Conservation (phyloP, 2,888 invertebrate genomes). For the Pantelozetes paolii region DNA sequence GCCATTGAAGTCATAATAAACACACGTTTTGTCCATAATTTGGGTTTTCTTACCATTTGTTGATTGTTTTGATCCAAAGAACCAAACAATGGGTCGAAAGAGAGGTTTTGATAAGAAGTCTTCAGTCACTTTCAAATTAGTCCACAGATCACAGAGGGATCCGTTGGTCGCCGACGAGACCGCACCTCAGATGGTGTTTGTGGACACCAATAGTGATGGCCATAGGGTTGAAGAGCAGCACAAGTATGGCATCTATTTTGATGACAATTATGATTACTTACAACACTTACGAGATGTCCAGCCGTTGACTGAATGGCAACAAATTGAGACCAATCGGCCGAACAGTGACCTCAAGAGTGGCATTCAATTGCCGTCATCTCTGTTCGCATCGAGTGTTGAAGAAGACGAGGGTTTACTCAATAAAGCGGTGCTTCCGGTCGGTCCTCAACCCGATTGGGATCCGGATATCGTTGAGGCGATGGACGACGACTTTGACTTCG, state of each 20-base stretch:
- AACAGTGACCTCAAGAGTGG: slow-evolving; percentile 41
- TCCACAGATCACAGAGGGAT: slow-evolving; percentile 90
- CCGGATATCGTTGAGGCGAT: slow-evolving; percentile 87
- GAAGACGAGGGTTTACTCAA: slow-evolving; percentile 78
- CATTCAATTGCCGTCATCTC: slow-evolving; percentile 72
- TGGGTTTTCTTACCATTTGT: background rate
- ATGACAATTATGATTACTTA: slow-evolving; percentile 91
- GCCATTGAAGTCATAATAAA: background rate
- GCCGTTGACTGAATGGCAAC: slow-evolving; percentile 51
- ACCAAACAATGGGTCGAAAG: slow-evolving; percentile 32
- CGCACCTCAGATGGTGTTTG: slow-evolving; percentile 79
- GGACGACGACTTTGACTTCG: slow-evolving; percentile 85
- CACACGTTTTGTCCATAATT: background rate
- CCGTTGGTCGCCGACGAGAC: slow-evolving; percentile 80
- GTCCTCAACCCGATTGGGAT: slow-evolving; percentile 64
- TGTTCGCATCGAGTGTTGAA: slow-evolving; percentile 79
- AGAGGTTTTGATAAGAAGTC: slow-evolving; percentile 59
- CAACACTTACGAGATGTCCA: slow-evolving; percentile 71
- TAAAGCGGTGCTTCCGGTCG: slow-evolving; percentile 63
- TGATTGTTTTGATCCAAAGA: background rate
- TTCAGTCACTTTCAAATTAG: slow-evolving; percentile 83
- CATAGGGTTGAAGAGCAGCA: slow-evolving; percentile 59
- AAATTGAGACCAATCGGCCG: slow-evolving; percentile 49
- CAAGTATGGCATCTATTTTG: slow-evolving; percentile 86
- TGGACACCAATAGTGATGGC: slow-evolving; percentile 42